Evolutionary conservation across 2,888 invertebrate genomes (phyloP), one percentile per base, ranked within the genome.

Genomic region (Chironomus tentans): DNA sequence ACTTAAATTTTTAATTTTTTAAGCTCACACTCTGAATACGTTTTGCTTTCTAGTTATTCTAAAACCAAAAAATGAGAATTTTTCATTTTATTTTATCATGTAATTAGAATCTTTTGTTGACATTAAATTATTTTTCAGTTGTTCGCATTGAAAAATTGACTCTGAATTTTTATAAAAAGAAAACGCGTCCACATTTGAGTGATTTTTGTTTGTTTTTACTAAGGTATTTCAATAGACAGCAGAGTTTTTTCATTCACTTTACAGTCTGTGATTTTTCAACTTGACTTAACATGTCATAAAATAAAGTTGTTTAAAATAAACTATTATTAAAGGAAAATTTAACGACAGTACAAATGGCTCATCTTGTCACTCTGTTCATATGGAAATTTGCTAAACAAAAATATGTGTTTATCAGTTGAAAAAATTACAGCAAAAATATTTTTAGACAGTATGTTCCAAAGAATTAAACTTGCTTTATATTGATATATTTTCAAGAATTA

Each of bases 21-120:
- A 24, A 65, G 10, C 65, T 24, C 56, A 18, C 56, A 18, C 56
- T 56, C 56, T 56, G 56, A n/a, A 56, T 18, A 56, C 15, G 56
- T 18, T 18, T 18, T 56, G 18, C n/a, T 18, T 18, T 56, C 56
- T 56, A 56, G 18, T 56, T 56, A 15, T 56, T 56, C 56, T 56
- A 15, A 18, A 56, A 56, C 24, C 65, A 65, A 65, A 38, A 38
- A 65, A 65, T 13, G 65, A 65, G 21, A 65, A 65, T 21, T 65
- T 21, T 68, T 68, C 18, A 28, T 21, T 24, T 65, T 21, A 65
- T 62, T 68, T 68, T 68, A 65, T 74, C 74, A 68, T 46, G 46
- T 61, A 74, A 74, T 74, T 74, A 74, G 74, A 74, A 74, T 74
- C 74, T 74, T 74, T 68, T 74, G 47, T 74, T 56, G 56, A 56